Evolutionary conservation across 2,888 invertebrate species (phyloP), one percentile per base, ranked within the genome.

Genomic region (Parnassius smintheus): DNA sequence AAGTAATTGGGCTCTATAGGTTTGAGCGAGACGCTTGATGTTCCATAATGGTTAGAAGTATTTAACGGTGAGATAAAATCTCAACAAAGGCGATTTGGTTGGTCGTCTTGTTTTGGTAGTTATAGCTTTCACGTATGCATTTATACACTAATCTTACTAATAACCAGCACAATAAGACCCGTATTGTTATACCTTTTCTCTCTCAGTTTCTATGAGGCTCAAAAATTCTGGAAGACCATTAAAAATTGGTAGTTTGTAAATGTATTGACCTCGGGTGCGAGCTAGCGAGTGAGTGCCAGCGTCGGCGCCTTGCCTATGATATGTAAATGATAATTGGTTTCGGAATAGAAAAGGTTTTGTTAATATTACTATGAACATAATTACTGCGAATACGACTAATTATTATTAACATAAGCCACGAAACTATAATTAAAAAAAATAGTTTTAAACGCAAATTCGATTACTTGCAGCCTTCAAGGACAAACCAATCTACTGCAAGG

Each of bases 321-420:
- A 90, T 88, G 88, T 89, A 86, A 90, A 90, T 89, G 89, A 89
- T 89, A 89, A 91, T 89, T 91, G 88, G 88, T 88, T 89, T 86
- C 82, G 82, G 85, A 88, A 89, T 86, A 83, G 85, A 86, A 89
- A 87, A 87, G 80, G 82, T 85, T 87, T 85, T 85, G 82, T 85
- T 85, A 85, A 86, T 83, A 85, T 84, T 83, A 77, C 83, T 75
- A 79, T 74, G 78, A 79, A 79, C 78, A 57, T 50, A 54, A 60
- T 41, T 57, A 56, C 49, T 48, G 60, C 60, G 60, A 64, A 60
- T 64, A 64, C 22, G 1, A 46, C 44, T 44, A 13, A 60, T 57
- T 56, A 45, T 49, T 35, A 12, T 18, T 18, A 49, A 11, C 1
- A 49, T 18, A 9, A 9, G 9, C 49, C 8, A 49, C n/a, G 4